These are phyloP conservation scores for Apus apus DNA, from an alignment of 2,113 vertebrate genomes.

Conservation along the genomic window DNA sequence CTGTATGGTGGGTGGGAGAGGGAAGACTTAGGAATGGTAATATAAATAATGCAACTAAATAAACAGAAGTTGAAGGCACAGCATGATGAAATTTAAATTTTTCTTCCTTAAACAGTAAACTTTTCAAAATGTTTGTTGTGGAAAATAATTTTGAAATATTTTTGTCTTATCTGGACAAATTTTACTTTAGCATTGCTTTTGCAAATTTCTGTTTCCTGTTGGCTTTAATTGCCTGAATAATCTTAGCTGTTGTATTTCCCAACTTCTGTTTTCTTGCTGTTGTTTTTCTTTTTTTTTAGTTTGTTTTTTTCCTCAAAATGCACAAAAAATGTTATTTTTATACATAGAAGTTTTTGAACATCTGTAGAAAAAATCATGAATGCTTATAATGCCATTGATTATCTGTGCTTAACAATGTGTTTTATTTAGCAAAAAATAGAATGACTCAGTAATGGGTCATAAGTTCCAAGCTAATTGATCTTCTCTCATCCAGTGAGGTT, in stretches of 20 bases:
- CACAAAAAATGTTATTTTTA: not conserved
- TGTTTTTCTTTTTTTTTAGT: not conserved
- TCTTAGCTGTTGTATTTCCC: not conserved
- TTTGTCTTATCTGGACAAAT: not conserved
- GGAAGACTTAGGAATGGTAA: not conserved
- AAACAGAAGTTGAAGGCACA: not conserved
- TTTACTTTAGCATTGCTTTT: not conserved
- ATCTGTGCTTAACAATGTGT: not conserved
- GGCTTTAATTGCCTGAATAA: not conserved
- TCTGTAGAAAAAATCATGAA: not conserved
- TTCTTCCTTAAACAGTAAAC: not conserved
- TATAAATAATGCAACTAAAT: not conserved
- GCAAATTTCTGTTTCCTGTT: not conserved
- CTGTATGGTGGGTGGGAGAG: not conserved
- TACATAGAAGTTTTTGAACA: not conserved
- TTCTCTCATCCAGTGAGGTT: not conserved
- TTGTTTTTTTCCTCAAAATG: not conserved
- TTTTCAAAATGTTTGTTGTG: not conserved
- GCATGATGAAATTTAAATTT: not conserved
- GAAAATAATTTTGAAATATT: not conserved
- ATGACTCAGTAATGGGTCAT: not conserved
- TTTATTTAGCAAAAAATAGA: not conserved
- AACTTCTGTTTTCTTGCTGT: not conserved
- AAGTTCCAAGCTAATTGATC: not conserved
- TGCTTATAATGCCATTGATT: not conserved